Base-by-base conservation (phyloP, 2,797 vertebrate species). In the Helostoma temminkii region DNA sequence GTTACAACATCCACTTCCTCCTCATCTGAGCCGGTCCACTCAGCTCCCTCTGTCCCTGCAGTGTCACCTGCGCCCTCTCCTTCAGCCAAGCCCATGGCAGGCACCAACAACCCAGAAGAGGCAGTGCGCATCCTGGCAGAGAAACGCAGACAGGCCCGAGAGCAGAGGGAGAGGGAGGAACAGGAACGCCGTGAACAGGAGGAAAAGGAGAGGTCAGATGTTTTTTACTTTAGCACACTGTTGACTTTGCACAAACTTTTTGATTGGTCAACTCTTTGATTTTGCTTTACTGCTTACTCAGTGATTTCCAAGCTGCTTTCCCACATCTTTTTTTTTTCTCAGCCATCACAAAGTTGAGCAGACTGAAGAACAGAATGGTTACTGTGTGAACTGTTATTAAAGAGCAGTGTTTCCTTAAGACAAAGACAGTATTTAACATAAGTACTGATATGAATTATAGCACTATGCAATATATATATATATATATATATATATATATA, bases 81-180 rank as follows among this genome's bases (percentile, higher is more conserved):
- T 0, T 89, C 93, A 5, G 71, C 92, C 89, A 96, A 96, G 80
- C 93, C 96, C 30, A 95, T 94, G 46, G 97, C 97, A 0, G 97
- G 98, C 82, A 98, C 98, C 71, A 98, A 96, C 0, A 81, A 97
- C 90, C 93, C 94, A 0, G 97, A 98, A 64, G 96, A 98, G 86
- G 97, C 97, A 0, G 95, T 92, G 3, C 94, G 97, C 56, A 94
- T 97, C 68, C 86, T 99, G 87, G 87, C 98, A 0, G 97, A 97
- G 91, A 98, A 94, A 66, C 94, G 98, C 10, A 91, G 96, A 4
- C 96, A 97, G 83, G 98, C 98, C 0, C 91, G 98, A 0, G 96
- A 97, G 88, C 97, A 98, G 89, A 93, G 96, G 34, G 97, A 98
- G 83, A 89, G 92, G 0, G 97, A 98, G 28, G 96, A 98, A 73